These are phyloP conservation scores for Leucoma salicis DNA, from an alignment of 2,888 invertebrate genomes.

Conservation along the genomic window DNA sequence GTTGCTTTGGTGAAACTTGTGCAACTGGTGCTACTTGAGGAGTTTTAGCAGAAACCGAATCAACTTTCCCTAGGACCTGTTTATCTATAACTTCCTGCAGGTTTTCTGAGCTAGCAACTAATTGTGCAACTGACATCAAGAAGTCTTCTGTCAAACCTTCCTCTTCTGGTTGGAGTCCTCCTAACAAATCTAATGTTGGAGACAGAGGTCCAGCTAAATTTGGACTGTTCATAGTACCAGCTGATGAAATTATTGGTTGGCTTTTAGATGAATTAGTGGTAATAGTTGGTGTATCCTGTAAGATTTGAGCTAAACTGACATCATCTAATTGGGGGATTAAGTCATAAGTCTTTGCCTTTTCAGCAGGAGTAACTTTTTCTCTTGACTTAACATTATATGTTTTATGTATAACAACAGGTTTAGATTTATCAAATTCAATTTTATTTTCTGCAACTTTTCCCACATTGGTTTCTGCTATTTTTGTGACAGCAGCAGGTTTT, in stretches of 20 bases:
- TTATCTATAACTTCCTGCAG: slow-evolving; percentile 88
- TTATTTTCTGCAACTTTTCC: slow-evolving; percentile 34
- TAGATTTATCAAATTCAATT: slow-evolving; percentile 42
- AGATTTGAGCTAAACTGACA: slow-evolving; percentile 73
- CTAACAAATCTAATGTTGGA: slow-evolving; percentile 81
- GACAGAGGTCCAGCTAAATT: slow-evolving; percentile 80
- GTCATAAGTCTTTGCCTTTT: slow-evolving; percentile 64
- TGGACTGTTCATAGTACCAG: slow-evolving; percentile 70
- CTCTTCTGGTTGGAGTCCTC: slow-evolving; percentile 84
- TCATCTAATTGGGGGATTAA: slow-evolving; percentile 75
- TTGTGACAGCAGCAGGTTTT: slow-evolving; percentile 38
- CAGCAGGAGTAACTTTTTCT: slow-evolving; percentile 43
- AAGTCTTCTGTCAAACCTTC: slow-evolving; percentile 87
- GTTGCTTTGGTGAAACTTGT: slow-evolving; percentile 34
- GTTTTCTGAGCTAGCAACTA: slow-evolving; percentile 86
- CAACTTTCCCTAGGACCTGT: slow-evolving; percentile 80
- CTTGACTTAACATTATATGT: slow-evolving; percentile 46
- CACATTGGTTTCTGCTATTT: slow-evolving; percentile 33
- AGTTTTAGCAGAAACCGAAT: slow-evolving; percentile 46
- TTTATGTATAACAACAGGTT: slow-evolving; percentile 40
- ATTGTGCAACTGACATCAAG: slow-evolving; percentile 87
- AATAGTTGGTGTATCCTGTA: slow-evolving; percentile 65
- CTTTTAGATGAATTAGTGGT: slow-evolving; percentile 49
- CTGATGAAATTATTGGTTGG: slow-evolving; percentile 53
- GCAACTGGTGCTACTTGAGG: slow-evolving; percentile 17